These are phyloP conservation scores for Andrena fulva DNA, from an alignment of 2,888 invertebrate species.

Conservation along the genomic window DNA sequence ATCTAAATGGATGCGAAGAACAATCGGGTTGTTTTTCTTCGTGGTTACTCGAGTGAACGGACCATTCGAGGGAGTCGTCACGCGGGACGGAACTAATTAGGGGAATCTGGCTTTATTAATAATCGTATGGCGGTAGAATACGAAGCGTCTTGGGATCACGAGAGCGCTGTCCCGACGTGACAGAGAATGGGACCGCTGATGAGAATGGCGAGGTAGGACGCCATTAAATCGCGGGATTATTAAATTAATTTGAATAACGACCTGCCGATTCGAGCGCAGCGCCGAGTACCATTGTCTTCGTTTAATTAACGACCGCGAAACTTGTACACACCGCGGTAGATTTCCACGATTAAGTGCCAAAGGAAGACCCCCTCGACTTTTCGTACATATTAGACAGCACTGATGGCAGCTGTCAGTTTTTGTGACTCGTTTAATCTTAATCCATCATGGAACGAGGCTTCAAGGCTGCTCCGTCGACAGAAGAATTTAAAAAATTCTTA, in stretches of 20 bases:
- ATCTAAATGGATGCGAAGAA: not conserved
- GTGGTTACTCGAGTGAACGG: constrained; percentile 26
- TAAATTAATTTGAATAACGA: constrained; percentile 63
- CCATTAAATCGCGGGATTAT: constrained; percentile 54
- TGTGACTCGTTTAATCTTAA: no score
- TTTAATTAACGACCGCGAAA: constrained; percentile 57
- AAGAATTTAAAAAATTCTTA: no score
- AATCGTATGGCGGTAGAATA: constrained; percentile 35
- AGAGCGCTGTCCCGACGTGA: not conserved
- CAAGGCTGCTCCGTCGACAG: no score
- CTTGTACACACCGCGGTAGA: constrained; percentile 8
- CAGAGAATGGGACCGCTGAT: constrained; percentile 15
- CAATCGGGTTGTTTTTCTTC: constrained; percentile 45
- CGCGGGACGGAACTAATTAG: constrained; percentile 36
- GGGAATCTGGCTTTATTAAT: constrained; percentile 44
- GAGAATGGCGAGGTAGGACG: not conserved
- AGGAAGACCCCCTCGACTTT: no score
- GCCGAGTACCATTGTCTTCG: constrained; percentile 43
- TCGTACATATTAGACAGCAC: no score
- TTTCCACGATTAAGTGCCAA: no score
- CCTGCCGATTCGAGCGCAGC: constrained; percentile 43
- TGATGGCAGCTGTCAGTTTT: no score
- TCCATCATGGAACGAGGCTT: no score
- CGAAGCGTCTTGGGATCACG: constrained; percentile 20
- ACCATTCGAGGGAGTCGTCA: constrained; percentile 15